These are phyloP conservation scores for Corydoras maculifer DNA, from an alignment of 2,113 vertebrate genomes.

Conservation along the genomic window DNA sequence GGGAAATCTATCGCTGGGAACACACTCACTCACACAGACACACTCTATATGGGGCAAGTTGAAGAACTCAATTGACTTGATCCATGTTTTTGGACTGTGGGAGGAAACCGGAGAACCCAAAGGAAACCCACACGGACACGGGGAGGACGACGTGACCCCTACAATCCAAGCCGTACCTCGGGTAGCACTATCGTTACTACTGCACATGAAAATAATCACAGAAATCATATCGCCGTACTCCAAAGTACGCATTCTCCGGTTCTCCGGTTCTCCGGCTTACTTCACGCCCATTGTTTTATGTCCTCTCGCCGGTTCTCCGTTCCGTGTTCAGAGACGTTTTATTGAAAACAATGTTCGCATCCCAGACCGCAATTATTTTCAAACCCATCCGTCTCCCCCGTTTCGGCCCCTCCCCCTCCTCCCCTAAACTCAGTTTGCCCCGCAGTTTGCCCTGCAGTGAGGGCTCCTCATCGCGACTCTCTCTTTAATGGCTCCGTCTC, in stretches of 20 bases:
- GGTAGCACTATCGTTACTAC: too few species aligned
- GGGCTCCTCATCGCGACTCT: slow-evolving; percentile 42
- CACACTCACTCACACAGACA: too few species aligned
- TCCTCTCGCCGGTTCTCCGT: neutral
- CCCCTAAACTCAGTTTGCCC: slow-evolving; percentile 35
- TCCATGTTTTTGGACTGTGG: too few species aligned
- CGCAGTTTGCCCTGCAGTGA: slow-evolving; percentile 19
- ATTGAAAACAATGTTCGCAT: slow-evolving; percentile 22
- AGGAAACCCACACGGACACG: too few species aligned
- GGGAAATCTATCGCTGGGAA: too few species aligned
- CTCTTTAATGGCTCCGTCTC: slow-evolving; percentile 48
- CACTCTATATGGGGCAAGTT: too few species aligned
- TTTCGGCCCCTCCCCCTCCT: neutral
- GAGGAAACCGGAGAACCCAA: too few species aligned
- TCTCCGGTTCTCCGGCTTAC: slow-evolving; percentile 19
- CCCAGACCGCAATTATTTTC: slow-evolving; percentile 22
- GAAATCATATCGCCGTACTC: neutral
- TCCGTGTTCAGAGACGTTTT: neutral
- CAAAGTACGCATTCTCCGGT: slow-evolving; percentile 20
- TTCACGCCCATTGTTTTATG: neutral
- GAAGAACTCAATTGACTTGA: too few species aligned
- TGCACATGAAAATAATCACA: neutral
- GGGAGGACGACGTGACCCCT: neutral
- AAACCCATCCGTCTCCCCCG: slow-evolving; percentile 42
- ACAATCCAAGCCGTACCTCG: neutral